A percentile compares a stretch with the other conserved stretches of the same genome.
Conservation (phyloP, 2,888 invertebrate species). For the Sphinx pinastri region DNA sequence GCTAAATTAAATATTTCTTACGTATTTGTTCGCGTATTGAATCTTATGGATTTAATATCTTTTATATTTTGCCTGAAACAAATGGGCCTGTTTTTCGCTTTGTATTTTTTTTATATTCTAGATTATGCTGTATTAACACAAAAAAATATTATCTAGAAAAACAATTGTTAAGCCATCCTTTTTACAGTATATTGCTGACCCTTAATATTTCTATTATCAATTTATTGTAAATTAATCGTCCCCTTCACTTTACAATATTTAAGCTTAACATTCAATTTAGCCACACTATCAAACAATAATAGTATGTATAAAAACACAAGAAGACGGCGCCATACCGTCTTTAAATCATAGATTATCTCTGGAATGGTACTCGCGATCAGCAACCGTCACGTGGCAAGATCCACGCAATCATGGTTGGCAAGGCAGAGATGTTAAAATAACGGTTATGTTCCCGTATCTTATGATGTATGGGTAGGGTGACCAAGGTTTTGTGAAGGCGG, state of each 20-base stretch:
- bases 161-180: not conserved
- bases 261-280: not conserved
- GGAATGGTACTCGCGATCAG: conserved; percentile 38
- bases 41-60: conserved; percentile 16
- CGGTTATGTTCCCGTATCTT: conserved; percentile 36
- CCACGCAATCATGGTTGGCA: conserved; percentile 22
- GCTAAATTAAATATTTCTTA: conserved; percentile 17
- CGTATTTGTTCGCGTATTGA: conserved; percentile 16
- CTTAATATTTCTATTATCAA: no score
- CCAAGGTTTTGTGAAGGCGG: not conserved
- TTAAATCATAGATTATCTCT: conserved; percentile 22
- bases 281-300: not conserved
- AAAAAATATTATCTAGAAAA: not conserved
- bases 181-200: not conserved
- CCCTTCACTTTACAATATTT: not conserved
- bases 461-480: conserved; percentile 17
- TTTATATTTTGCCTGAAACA: conserved; percentile 9
- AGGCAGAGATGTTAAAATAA: conserved; percentile 51
- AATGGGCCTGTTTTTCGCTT: not conserved
- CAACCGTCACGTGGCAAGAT: conserved; percentile 42
- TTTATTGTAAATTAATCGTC: no score
- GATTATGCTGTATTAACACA: no score
- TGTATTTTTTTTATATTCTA: not conserved
- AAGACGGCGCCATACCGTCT: not conserved
- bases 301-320: not conserved